These are phyloP conservation scores for Trachemys scripta DNA, from an alignment of 2,113 vertebrate genomes.

Conservation along the genomic window DNA sequence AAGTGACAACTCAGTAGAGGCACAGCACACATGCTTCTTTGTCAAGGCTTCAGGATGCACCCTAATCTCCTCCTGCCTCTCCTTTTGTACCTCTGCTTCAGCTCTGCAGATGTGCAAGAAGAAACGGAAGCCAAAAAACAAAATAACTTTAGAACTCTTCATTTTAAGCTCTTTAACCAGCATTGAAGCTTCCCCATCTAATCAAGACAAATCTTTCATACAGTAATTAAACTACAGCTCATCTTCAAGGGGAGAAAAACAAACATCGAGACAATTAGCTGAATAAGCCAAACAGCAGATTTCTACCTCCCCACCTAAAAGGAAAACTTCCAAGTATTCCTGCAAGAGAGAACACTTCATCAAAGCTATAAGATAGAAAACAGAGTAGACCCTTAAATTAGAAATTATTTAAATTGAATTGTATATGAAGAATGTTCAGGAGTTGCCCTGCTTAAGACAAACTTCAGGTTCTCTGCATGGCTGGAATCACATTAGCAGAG, in stretches of 20 bases:
- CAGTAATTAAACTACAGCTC: slow-evolving; percentile 68
- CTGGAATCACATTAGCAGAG: slow-evolving; percentile 65
- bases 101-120: not conserved
- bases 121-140: not conserved
- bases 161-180: slow-evolving; percentile 23
- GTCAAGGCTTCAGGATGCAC: slow-evolving; percentile 12
- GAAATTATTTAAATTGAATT: slow-evolving; percentile 76
- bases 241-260: slow-evolving; percentile 63
- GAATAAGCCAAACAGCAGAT: slow-evolving; percentile 34
- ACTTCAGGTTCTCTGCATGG: slow-evolving; percentile 48
- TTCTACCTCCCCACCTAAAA: not conserved
- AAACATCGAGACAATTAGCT: slow-evolving; percentile 70
- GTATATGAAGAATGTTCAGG: slow-evolving; percentile 66
- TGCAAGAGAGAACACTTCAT: not conserved
- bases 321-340: not conserved
- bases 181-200: slow-evolving; percentile 46
- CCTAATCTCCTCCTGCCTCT: not conserved
- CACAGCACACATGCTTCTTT: not conserved
- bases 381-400: slow-evolving; percentile 56
- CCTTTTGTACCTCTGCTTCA: not conserved
- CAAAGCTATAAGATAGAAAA: slow-evolving; percentile 70
- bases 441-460: slow-evolving; percentile 64
- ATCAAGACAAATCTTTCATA: slow-evolving; percentile 72
- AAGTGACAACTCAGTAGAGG: not conserved
- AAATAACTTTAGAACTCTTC: not conserved